Percentiles rank a stretch among this genome's conserved stretches.
Evolutionary conservation across 2,797 vertebrate genomes (phyloP).

Genomic region (Schizothorax lantsangensis): DNA sequence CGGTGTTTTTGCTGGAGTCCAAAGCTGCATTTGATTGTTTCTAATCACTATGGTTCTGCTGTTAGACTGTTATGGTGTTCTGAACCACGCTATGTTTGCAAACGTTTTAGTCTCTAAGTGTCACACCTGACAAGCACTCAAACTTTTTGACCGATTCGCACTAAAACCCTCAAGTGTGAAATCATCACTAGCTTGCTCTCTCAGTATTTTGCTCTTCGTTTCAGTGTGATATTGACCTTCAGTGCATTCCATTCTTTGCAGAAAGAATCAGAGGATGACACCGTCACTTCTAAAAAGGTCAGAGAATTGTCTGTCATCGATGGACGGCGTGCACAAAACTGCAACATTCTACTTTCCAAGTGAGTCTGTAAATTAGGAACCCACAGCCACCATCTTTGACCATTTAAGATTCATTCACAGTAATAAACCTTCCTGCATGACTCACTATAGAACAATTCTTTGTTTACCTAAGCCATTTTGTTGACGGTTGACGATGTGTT

Average conservation of each 20-base stretch:
- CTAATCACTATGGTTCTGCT: neutral
- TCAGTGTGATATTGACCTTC: neutral
- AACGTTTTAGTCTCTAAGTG: neutral
- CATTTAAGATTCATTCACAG: slow-evolving; percentile 28
- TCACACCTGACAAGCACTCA: neutral
- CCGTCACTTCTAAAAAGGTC: slow-evolving; percentile 84
- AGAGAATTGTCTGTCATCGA: slow-evolving; percentile 95
- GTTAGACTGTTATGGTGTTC: neutral
- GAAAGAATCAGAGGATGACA: slow-evolving; percentile 87
- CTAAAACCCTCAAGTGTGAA: neutral
- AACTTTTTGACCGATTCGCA: neutral
- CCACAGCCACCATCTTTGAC: slow-evolving; percentile 21
- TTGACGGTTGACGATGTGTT: slow-evolving; percentile 16
- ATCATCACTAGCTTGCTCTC: neutral
- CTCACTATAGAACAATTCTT: slow-evolving; percentile 54
- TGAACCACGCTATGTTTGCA: neutral
- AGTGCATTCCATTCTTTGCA: slow-evolving; percentile 58
- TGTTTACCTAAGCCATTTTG: slow-evolving; percentile 51
- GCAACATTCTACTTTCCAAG: slow-evolving; percentile 95
- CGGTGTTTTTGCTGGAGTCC: neutral
- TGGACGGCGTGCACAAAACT: slow-evolving; percentile 92
- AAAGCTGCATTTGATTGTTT: neutral
- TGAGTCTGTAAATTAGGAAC: slow-evolving; percentile 65
- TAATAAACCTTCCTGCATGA: slow-evolving; percentile 42
- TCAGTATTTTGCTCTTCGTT: neutral